A percentile compares a stretch with the other conserved stretches of the same genome.
phyloP scores from a whole-genome alignment of 2,888 invertebrate species.

The Nomada fabriciana region DNA sequence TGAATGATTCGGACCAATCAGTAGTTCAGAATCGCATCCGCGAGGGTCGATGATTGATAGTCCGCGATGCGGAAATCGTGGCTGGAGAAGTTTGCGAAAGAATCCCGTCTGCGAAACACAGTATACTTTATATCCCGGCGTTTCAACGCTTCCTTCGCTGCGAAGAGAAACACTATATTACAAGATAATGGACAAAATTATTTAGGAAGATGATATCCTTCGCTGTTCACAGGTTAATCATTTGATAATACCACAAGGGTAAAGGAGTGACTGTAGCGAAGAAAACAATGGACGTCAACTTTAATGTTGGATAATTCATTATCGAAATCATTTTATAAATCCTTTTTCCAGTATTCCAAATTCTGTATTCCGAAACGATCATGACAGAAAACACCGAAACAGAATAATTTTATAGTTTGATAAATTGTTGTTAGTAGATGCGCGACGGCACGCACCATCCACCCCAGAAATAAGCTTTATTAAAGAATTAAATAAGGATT shows the following conservation, averaged over 20 bases:
- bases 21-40: conserved; percentile 68
- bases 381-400: too few species aligned
- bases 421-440: too few species aligned
- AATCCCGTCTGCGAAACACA: conserved; percentile 66
- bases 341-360: too few species aligned
- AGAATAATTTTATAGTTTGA: too few species aligned
- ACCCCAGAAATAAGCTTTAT: background rate
- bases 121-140: conserved; percentile 56
- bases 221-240: conserved; percentile 4
- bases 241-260: background rate
- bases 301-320: too few species aligned
- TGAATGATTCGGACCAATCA: conserved; percentile 73
- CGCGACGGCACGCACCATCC: background rate
- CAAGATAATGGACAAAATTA: conserved; percentile 55
- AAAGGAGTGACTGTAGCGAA: background rate
- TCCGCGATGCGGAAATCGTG: conserved; percentile 70
- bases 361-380: too few species aligned
- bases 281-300: too few species aligned
- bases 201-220: conserved; percentile 14
- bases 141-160: conserved; percentile 63
- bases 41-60: conserved; percentile 69
- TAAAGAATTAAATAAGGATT: conserved; percentile 3
- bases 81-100: conserved; percentile 64
- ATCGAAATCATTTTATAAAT: too few species aligned
- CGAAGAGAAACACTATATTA: conserved; percentile 39